Conservation (phyloP, 2,888 invertebrate species). For the Cerastoderma edule region DNA sequence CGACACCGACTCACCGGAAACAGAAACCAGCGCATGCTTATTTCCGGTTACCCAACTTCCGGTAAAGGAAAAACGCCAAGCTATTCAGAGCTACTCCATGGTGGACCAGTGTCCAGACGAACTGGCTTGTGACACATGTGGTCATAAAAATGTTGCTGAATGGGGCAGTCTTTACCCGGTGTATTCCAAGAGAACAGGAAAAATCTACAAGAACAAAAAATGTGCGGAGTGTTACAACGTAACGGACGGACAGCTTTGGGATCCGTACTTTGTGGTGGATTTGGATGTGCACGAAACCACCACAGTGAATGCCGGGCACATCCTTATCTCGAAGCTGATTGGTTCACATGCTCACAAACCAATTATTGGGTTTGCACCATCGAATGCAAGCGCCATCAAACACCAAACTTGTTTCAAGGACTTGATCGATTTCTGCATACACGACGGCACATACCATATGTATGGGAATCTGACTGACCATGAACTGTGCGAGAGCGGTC, state of each 20-base stretch:
- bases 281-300: not conserved
- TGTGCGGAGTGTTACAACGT: constrained; percentile 10
- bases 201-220: constrained; percentile 6
- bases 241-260: constrained; percentile 7
- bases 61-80: too few relatives aligned
- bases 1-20: too few relatives aligned
- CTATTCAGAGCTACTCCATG: constrained; percentile 3
- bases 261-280: not conserved
- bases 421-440: not conserved
- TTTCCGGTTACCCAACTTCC: too few relatives aligned
- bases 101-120: constrained; percentile 7
- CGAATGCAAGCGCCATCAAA: not conserved
- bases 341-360: not conserved
- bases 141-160: not conserved
- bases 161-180: constrained; percentile 17
- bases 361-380: constrained; percentile 3
- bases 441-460: not conserved
- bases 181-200: not conserved
- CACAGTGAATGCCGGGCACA: not conserved
- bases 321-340: not conserved
- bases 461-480: constrained; percentile 7
- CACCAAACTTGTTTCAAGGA: not conserved
- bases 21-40: too few relatives aligned
- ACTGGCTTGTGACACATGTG: not conserved
- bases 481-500: not conserved